These are phyloP conservation scores for Elephas maximus DNA, from an alignment of 2,113 vertebrate genomes.

Conservation along the genomic window DNA sequence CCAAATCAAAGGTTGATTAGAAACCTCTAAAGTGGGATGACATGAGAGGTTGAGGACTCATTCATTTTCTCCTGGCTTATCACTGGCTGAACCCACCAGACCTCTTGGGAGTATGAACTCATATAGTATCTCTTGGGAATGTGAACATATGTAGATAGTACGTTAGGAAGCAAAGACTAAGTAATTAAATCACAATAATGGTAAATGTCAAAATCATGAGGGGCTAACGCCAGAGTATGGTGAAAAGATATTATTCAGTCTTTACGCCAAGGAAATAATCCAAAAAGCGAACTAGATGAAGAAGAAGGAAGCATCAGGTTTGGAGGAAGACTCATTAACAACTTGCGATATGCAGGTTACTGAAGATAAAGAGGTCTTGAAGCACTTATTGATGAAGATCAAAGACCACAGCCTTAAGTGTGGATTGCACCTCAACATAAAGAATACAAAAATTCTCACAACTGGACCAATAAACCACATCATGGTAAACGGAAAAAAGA, in stretches of 20 bases:
- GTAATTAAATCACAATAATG: neutral
- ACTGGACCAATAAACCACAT: neutral
- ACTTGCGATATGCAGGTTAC: neutral
- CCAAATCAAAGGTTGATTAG: neutral
- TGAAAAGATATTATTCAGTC: neutral
- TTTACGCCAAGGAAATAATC: neutral
- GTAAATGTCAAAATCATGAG: neutral
- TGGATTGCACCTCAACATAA: neutral
- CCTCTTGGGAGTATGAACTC: neutral
- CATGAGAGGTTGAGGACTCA: neutral
- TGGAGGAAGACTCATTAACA: neutral
- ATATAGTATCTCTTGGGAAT: neutral
- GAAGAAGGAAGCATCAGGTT: neutral
- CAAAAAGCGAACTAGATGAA: neutral
- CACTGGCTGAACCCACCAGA: neutral
- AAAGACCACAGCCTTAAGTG: neutral
- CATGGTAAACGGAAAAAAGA: neutral
- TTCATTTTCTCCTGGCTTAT: neutral
- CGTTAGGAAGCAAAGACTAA: constrained; percentile 4
- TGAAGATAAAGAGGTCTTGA: too few species aligned
- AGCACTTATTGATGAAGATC: too few species aligned
- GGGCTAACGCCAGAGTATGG: neutral
- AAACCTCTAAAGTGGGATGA: neutral
- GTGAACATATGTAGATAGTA: neutral
- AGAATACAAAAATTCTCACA: neutral